A percentile compares a stretch with the other conserved stretches of the same genome.
Conservation (phyloP, 2,113 vertebrate species). For the Stegostoma tigrinum region DNA sequence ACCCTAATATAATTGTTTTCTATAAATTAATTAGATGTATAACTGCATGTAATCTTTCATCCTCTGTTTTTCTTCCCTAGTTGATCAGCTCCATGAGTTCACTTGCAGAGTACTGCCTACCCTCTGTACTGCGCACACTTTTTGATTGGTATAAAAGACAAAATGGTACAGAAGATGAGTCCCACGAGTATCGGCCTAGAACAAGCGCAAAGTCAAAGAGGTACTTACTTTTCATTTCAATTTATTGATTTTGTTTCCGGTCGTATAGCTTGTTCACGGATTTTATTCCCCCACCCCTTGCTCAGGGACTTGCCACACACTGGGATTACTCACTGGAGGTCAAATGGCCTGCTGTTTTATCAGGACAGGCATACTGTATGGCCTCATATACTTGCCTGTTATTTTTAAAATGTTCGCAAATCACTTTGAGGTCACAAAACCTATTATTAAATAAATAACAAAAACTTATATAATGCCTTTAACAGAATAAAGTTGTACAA, state of each 20-base stretch:
- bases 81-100: conserved; percentile 97
- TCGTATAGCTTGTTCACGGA: neutral
- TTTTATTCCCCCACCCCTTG: neutral
- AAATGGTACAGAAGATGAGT: conserved; percentile 95
- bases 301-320: neutral
- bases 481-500: no score
- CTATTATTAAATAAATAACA: no score
- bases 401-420: neutral
- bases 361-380: neutral
- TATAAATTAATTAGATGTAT: neutral
- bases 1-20: neutral
- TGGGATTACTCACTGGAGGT: neutral
- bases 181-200: conserved; percentile 91
- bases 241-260: neutral
- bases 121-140: conserved; percentile 88
- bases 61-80: conserved; percentile 51
- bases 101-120: conserved; percentile 92
- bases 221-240: conserved; percentile 50
- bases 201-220: conserved; percentile 97
- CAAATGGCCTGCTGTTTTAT: neutral
- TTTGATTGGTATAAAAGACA: conserved; percentile 99
- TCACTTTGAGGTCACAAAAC: neutral
- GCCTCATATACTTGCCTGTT: neutral
- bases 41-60: neutral
- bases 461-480: no score